A percentile compares a stretch with the other conserved stretches of the same genome.
These are phyloP conservation scores for Micrasema minimum DNA, from an alignment of 1,140 invertebrate genomes.

Conservation along the genomic window DNA sequence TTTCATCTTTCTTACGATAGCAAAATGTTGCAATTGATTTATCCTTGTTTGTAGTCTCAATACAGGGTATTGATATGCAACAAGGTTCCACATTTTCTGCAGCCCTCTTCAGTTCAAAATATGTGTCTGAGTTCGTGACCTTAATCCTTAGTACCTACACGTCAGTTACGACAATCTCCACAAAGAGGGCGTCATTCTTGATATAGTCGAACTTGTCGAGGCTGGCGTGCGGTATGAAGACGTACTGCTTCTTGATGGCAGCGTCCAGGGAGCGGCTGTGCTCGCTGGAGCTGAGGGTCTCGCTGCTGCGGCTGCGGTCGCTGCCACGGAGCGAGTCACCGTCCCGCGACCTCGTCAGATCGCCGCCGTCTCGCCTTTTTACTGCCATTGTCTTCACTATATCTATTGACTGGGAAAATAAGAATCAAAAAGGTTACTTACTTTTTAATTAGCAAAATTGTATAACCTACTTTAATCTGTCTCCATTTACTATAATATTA, in stretches of 20 bases:
- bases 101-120: too few relatives aligned
- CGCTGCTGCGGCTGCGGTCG: conserved; percentile 40
- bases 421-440: conserved; percentile 9
- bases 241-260: conserved; percentile 70
- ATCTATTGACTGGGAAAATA: conserved; percentile 62
- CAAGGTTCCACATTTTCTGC: too few relatives aligned
- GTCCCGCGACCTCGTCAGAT: not conserved
- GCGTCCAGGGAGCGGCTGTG: conserved; percentile 4
- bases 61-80: too few relatives aligned
- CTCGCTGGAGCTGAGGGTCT: not conserved
- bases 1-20: too few relatives aligned
- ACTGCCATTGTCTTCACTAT: conserved; percentile 63
- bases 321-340: not conserved
- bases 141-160: too few relatives aligned
- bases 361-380: conserved; percentile 52
- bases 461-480: too few relatives aligned
- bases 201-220: conserved; percentile 74
- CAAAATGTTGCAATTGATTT: too few relatives aligned
- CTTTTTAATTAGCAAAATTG: too few relatives aligned
- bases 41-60: too few relatives aligned
- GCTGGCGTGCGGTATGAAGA: conserved; percentile 78
- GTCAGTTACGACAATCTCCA: conserved; percentile 68
- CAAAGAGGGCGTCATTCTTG: conserved; percentile 72
- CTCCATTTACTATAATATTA: too few relatives aligned
- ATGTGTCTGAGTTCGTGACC: too few relatives aligned